phyloP scores from a whole-genome alignment of 1,140 invertebrate species.

The Thaumetopoea pityocampa region DNA sequence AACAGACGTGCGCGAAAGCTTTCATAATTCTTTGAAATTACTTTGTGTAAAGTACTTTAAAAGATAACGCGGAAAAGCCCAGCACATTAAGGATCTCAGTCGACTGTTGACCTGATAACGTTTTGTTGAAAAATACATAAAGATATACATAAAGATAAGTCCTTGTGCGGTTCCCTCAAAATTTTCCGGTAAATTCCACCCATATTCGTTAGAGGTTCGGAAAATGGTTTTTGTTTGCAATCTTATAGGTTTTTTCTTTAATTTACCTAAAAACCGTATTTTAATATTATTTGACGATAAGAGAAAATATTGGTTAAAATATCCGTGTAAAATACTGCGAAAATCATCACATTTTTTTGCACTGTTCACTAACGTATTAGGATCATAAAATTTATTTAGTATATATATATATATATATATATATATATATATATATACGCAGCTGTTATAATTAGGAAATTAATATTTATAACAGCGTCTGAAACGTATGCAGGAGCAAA shows the following conservation, averaged over 20 bases:
- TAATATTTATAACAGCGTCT: constrained; percentile 18
- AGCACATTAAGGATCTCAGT: constrained; percentile 43
- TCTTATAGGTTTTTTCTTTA: constrained; percentile 35
- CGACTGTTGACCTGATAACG: constrained; percentile 53
- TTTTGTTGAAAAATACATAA: constrained; percentile 57
- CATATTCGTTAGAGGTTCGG: constrained; percentile 41
- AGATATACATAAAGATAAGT: constrained; percentile 65
- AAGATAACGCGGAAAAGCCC: constrained; percentile 41
- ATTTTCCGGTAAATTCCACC: constrained; percentile 49
- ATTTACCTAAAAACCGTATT: constrained; percentile 24
- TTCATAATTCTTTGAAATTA: constrained; percentile 57
- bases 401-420: too few relatives aligned
- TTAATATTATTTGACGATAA: constrained; percentile 17
- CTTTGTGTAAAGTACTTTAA: constrained; percentile 50
- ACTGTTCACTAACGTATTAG: too few relatives aligned
- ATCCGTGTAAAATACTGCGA: constrained; percentile 11
- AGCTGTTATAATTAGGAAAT: constrained; percentile 18
- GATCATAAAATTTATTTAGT: too few relatives aligned
- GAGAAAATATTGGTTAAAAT: constrained; percentile 15
- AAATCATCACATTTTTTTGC: constrained; percentile 16
- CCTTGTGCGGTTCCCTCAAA: constrained; percentile 39
- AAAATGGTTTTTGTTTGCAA: constrained; percentile 54
- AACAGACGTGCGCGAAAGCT: constrained; percentile 24
- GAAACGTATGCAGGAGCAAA: constrained; percentile 20
- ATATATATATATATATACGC: constrained; percentile 8